phyloP scores from a whole-genome alignment of 2,888 invertebrate genomes.

The Parasteatoda lunata region DNA sequence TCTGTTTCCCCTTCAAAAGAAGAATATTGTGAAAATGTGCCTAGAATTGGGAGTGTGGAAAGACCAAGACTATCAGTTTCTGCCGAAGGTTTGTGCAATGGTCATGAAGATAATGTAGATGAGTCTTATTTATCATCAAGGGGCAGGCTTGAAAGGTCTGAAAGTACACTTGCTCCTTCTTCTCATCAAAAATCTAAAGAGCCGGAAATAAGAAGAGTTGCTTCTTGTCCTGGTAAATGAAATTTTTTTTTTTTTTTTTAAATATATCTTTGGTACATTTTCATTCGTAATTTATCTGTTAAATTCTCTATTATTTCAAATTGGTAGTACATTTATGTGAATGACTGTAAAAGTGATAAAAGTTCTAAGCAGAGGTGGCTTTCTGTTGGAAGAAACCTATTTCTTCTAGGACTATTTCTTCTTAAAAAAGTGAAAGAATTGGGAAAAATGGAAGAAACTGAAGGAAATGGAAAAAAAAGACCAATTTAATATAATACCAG shows the following conservation, averaged over 20 bases:
- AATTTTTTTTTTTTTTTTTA: background rate
- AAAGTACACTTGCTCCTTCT: conserved; percentile 69
- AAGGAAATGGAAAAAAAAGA: background rate
- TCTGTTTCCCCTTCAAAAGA: conserved; percentile 61
- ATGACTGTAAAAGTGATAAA: no score
- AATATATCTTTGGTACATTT: background rate
- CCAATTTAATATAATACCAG: background rate
- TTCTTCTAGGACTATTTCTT: no score
- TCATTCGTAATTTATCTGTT: background rate
- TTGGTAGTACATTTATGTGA: no score
- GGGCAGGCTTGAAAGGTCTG: conserved; percentile 70
- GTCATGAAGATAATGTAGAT: conserved; percentile 68
- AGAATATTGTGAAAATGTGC: conserved; percentile 53
- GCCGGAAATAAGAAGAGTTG: conserved; percentile 68
- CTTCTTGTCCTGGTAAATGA: conserved; percentile 68
- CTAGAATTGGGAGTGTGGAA: conserved; percentile 64
- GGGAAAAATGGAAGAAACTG: no score
- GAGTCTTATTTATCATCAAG: conserved; percentile 51
- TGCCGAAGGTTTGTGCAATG: conserved; percentile 69
- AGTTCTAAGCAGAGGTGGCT: no score
- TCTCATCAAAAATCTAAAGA: conserved; percentile 68
- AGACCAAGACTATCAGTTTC: conserved; percentile 58
- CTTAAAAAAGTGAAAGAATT: no score
- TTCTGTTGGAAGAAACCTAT: no score
- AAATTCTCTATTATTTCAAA: background rate